Percentiles rank a stretch among this genome's conserved stretches.
Conservation (phyloP, 2,113 vertebrate genomes). For the Thalassarche chlororhynchos region DNA sequence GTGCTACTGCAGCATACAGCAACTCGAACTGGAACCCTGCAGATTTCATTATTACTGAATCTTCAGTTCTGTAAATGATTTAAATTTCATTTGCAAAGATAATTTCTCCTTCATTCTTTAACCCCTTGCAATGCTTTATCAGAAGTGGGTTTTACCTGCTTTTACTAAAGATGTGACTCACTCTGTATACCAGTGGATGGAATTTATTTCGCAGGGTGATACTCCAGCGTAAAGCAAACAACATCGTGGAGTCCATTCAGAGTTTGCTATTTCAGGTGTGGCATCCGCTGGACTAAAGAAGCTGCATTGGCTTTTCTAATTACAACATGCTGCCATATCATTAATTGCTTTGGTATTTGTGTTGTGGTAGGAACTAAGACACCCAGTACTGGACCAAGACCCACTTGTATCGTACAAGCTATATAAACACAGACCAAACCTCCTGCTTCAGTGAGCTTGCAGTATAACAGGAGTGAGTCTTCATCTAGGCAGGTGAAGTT, state of each 20-base stretch:
- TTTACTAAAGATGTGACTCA: background rate
- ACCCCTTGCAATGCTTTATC: background rate
- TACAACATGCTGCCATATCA: background rate
- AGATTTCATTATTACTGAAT: background rate
- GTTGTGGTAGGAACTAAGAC: background rate
- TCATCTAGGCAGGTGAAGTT: background rate
- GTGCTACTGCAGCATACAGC: background rate
- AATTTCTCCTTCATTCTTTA: background rate
- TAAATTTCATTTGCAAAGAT: background rate
- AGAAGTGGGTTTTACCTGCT: background rate
- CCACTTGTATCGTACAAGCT: no score
- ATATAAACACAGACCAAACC: background rate
- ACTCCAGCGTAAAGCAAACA: background rate
- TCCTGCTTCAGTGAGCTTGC: background rate
- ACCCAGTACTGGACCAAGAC: background rate
- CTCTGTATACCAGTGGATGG: background rate
- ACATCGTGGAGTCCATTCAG: background rate
- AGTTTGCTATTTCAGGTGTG: background rate
- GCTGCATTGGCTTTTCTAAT: background rate
- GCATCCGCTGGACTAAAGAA: background rate
- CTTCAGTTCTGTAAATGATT: background rate
- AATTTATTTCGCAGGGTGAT: background rate
- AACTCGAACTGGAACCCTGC: background rate
- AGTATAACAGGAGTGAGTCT: background rate
- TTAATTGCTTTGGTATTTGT: background rate